phyloP scores from a whole-genome alignment of 2,113 vertebrate species.

The Hippocampus comes region DNA sequence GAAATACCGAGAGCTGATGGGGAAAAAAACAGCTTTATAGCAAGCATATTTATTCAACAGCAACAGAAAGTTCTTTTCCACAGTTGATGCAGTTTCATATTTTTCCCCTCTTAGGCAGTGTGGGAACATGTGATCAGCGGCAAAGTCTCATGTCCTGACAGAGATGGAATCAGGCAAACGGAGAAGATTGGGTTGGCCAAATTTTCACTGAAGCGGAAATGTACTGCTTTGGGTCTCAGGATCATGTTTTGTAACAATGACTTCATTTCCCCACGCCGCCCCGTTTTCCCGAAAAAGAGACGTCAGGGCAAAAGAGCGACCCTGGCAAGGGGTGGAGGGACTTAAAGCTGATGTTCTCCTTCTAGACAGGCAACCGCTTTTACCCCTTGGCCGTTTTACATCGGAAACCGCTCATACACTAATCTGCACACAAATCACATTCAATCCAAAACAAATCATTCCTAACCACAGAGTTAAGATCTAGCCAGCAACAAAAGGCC shows the following conservation, averaged over 20 bases:
- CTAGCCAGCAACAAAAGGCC: neutral
- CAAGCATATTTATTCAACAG: neutral
- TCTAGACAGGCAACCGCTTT: constrained; percentile 31
- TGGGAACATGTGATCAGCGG: constrained; percentile 32
- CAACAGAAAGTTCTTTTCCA: neutral
- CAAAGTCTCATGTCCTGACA: neutral
- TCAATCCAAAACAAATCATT: constrained; percentile 2
- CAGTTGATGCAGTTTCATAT: neutral
- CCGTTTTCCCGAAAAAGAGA: constrained; percentile 44
- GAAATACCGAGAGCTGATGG: no score
- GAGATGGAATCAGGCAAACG: neutral
- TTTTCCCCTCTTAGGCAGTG: constrained; percentile 7
- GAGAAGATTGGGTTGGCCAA: constrained; percentile 10
- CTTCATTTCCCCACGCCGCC: constrained; percentile 58
- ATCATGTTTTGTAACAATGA: constrained; percentile 65
- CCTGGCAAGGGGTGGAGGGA: constrained; percentile 18
- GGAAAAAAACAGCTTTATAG: neutral
- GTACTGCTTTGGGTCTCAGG: constrained; percentile 34
- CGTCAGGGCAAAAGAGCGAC: constrained; percentile 25
- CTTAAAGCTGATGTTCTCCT: constrained; percentile 35
- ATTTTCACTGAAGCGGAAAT: constrained; percentile 37
- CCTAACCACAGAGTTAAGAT: neutral
- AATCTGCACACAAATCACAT: constrained; percentile 12
- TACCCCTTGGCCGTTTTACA: constrained; percentile 42
- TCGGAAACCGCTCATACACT: constrained; percentile 45